Conservation (phyloP, 2,797 vertebrate genomes). For the Sebastes melanostomus region DNA sequence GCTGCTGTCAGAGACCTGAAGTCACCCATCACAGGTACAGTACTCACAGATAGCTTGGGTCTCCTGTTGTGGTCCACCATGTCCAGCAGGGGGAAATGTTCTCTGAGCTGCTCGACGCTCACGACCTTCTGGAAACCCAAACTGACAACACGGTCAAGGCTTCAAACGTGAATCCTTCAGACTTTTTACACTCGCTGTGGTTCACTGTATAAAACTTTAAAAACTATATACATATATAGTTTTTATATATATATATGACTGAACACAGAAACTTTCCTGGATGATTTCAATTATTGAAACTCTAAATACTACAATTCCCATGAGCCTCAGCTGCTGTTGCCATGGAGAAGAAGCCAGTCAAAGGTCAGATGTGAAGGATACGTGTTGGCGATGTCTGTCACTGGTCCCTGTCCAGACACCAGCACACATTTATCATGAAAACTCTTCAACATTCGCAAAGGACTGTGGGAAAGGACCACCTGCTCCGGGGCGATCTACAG, state of each 20-base stretch:
- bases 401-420: constrained; percentile 90
- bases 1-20: background rate
- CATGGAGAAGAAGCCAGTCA: background rate
- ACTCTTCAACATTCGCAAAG: constrained; percentile 84
- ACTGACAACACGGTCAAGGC: constrained; percentile 61
- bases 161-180: background rate
- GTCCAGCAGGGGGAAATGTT: constrained; percentile 88
- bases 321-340: background rate
- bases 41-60: constrained; percentile 64
- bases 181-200: background rate
- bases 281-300: background rate
- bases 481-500: constrained; percentile 87
- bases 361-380: constrained; percentile 80
- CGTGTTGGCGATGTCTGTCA: constrained; percentile 88
- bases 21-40: background rate
- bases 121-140: constrained; percentile 88
- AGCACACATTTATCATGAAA: constrained; percentile 89
- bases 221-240: too few species aligned
- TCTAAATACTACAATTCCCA: background rate
- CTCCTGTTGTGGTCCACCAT: constrained; percentile 87
- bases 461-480: constrained; percentile 91
- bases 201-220: background rate
- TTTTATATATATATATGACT: too few species aligned
- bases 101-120: constrained; percentile 84
- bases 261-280: background rate